Base-by-base conservation (phyloP, 2,888 invertebrate species). In the Epirrita christyi region DNA sequence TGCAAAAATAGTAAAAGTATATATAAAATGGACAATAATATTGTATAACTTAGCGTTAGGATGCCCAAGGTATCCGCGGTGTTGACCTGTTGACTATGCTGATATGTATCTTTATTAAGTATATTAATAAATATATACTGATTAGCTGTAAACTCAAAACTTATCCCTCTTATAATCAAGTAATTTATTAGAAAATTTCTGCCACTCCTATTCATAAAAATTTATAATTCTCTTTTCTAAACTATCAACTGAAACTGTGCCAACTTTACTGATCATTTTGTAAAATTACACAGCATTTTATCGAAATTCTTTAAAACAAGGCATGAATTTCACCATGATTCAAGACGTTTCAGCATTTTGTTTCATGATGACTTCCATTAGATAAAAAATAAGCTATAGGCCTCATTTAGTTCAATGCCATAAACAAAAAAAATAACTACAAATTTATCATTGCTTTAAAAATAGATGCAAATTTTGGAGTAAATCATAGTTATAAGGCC, bases 11-110 rank as follows among this genome's bases (percentile, higher is more conserved):
- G 81, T 88, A 88, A 85, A 87, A 88, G 77, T 84, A 88, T 84
- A 84, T 84, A 88, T 85, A 87, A 55, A 85, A 85, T 82, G 80
- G 83, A 86, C 80, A 81, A 84, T 83, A 81, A 78, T 59, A 59
- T 56, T 78, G 76, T 85, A 77, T 72, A 83, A 88, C 91, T 90
- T 91, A 90, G 86, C 91, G 88, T 88, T 75, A 85, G 91, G 90
- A 91, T 91, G 91, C 91, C 91, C 91, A 88, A 87, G 81, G 85
- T 85, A 85, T 89, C 86, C 83, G 88, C 75, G 74, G 87, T 88
- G 88, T 81, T 83, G 88, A 88, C 85, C 87, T 87, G 86, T 82
- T 80, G 87, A 84, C 81, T 83, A 80, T 81, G 78, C 72, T 83
- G 79, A 76, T 79, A 78, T 74, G 74, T 73, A 76, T 75, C 70